Evolutionary conservation across 2,797 vertebrate species (phyloP), one percentile per base, ranked within the genome.

Genomic region (Amphiprion clarkii): DNA sequence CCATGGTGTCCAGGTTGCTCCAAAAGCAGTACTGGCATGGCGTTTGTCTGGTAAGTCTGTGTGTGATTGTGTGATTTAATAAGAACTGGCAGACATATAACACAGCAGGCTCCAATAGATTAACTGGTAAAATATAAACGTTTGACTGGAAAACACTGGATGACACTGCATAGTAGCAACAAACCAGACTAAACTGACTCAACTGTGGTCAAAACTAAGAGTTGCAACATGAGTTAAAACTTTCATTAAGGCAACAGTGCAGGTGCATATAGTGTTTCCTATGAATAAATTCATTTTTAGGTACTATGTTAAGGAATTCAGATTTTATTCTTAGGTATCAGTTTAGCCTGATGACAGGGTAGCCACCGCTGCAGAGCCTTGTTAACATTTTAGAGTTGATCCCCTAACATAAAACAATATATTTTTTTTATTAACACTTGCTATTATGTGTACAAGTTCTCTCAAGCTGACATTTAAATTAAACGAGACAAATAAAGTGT

Each of bases 1-100:
- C 88, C 81, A 6, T 40, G 36, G 66, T 51, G 70, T 90, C 78
- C 89, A 80, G 76, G 85, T 79, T 71, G 81, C 79, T 93, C 83
- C 81, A 69, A 60, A 69, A 79, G 72, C 77, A 76, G 74, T 31
- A 36, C 70, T 82, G 85, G 81, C 56, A 79, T 57, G 81, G 52
- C 73, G 75, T 85, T 75, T 85, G 76, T 89, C 84, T 90, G 79
- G 36, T 39, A 39, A 39, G 36, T 39, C 36, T 77, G 71, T 85
- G 76, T 54, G 64, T 65, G 66, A 80, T 66, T 78, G 78, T 76
- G 63, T 82, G 67, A 74, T 75, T 86, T 72, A 84, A 64, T 39
- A 70, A 83, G 54, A 82, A 74, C 76, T 88, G 84, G 82, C 81
- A 85, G 76, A 83, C 40, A 65, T 54, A 49, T 3, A 76, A 29